Evolutionary conservation across 2,113 vertebrate genomes (phyloP), one percentile per base, ranked within the genome.

Genomic region (Hippocampus abdominalis): DNA sequence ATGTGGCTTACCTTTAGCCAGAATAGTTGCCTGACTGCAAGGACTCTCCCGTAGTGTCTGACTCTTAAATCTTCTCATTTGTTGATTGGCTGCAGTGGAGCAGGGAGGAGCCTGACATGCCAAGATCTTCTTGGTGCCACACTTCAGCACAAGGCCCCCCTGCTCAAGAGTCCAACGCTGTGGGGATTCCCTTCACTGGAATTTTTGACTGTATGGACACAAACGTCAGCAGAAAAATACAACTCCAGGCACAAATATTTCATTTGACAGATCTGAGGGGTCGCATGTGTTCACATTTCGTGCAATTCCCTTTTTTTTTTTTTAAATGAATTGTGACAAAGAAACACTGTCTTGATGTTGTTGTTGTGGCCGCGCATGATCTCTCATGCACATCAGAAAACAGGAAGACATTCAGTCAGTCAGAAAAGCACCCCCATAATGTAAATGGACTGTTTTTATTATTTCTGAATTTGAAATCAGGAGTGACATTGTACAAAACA

Each of bases 151-250:
- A 46, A 16, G 13, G 15, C 46, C 46, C 16, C 46, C 46, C 15
- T 73, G 56, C 81, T 78, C 72, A 84, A 15, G 10, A 39, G 18
- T 68, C 64, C 15, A 51, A 64, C 62, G 72, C 18, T 13, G 70
- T 74, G 89, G 91, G 88, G 89, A 91, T 89, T 87, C 90, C 92
- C 90, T 89, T 64, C 60, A 74, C 72, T 72, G 84, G 74, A 79
- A 80, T 77, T 76, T 13, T 71, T 16, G 66, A 68, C 54, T 57
- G 23, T 23, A 57, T 2, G 11, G 54, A 54, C 51, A 23, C 21
- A 9, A 54, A n/a, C 7, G 13, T 15, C 25, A 69, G 42, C 57
- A 51, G 61, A 21, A 66, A 57, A 80, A 81, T 71, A 68, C 78
- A 73, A 64, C 53, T 12, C 23, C 21, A n/a, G 9, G 3, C 4